Percentiles rank a stretch among this genome's conserved stretches.
These are phyloP conservation scores for Chouioia cunea DNA, from an alignment of 2,888 invertebrate species.

Conservation along the genomic window DNA sequence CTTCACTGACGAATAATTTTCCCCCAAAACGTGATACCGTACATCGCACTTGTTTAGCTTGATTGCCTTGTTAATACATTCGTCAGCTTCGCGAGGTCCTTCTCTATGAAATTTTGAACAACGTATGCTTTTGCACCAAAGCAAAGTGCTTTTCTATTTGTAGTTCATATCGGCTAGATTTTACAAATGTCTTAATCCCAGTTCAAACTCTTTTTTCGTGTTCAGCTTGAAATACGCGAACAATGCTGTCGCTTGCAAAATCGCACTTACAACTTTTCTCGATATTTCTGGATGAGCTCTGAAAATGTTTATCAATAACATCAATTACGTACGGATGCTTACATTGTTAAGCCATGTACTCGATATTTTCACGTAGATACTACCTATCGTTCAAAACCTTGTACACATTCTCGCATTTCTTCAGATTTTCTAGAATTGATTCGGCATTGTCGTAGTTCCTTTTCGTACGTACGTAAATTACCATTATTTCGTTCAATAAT, in stretches of 20 bases:
- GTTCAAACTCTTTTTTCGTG: neutral
- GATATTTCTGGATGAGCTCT: slow-evolving; percentile 1
- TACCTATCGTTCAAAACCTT: neutral
- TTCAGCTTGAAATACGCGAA: neutral
- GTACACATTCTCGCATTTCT: slow-evolving; percentile 15
- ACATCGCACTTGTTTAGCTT: slow-evolving; percentile 18
- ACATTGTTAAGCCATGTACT: neutral
- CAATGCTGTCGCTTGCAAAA: slow-evolving; percentile 14
- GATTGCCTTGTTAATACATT: slow-evolving; percentile 19
- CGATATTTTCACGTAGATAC: neutral
- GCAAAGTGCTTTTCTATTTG: slow-evolving; percentile 14
- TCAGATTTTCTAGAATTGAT: slow-evolving; percentile 4
- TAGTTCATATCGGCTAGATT: neutral
- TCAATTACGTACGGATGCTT: neutral
- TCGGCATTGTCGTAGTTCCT: neutral
- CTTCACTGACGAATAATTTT: slow-evolving; percentile 34
- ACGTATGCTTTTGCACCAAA: slow-evolving; percentile 21
- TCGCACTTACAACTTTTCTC: neutral
- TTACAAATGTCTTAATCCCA: neutral
- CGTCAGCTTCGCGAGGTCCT: slow-evolving; percentile 6
- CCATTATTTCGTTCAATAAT: slow-evolving; percentile 30
- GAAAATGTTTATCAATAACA: neutral
- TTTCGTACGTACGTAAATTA: slow-evolving; percentile 4
- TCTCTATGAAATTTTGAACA: slow-evolving; percentile 27
- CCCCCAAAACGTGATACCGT: slow-evolving; percentile 31